Percentiles rank a stretch among this genome's conserved stretches.
Conservation (phyloP, 2,888 invertebrate species). For the Drosophila flavopinicola region DNA sequence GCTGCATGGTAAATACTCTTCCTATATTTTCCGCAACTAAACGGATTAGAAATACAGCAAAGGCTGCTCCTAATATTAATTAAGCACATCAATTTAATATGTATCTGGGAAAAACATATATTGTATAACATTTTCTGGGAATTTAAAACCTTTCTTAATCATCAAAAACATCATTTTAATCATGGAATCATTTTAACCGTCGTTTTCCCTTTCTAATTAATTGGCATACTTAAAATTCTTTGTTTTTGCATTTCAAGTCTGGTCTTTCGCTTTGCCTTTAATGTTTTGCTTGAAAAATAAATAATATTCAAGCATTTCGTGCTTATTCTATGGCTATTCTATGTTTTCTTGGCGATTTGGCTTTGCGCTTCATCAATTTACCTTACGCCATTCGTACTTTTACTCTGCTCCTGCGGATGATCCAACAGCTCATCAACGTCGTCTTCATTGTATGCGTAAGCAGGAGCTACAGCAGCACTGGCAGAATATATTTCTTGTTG, state of each 20-base stretch:
- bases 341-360: conserved; percentile 32
- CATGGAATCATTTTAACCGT: too few relatives aligned
- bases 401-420: conserved; percentile 35
- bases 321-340: conserved; percentile 10
- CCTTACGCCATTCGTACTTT: conserved; percentile 71
- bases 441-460: conserved; percentile 31
- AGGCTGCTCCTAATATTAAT: too few relatives aligned
- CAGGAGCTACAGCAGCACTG: conserved; percentile 15
- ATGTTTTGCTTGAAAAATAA: conserved; percentile 2
- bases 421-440: conserved; percentile 35
- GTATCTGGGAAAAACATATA: too few relatives aligned
- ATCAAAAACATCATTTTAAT: too few relatives aligned
- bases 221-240: neutral
- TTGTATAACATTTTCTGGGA: too few relatives aligned
- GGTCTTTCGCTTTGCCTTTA: neutral
- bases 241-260: conserved; percentile 27
- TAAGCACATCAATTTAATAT: too few relatives aligned
- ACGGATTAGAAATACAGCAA: too few relatives aligned
- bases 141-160: too few relatives aligned
- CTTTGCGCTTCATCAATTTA: conserved; percentile 69
- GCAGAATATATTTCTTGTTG: conserved; percentile 32
- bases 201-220: neutral
- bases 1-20: neutral
- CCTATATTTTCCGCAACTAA: too few relatives aligned
- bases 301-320: neutral